Conservation (phyloP, 1,140 invertebrate species). For the Drosophila miranda region DNA sequence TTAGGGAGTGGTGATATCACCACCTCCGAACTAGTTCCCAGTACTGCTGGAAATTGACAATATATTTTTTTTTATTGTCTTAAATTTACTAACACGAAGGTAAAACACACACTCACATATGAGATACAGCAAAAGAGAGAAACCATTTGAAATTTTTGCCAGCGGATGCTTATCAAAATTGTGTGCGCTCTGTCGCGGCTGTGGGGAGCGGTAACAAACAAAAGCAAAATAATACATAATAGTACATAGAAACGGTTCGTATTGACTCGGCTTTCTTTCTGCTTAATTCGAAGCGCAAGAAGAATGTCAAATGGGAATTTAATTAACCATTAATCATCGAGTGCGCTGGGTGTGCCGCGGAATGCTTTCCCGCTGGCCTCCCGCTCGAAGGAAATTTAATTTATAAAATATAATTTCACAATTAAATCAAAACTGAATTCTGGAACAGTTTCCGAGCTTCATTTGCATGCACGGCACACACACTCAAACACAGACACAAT, state of each 20-base stretch:
- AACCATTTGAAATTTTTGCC: constrained; percentile 35
- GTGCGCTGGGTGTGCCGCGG: constrained; percentile 20
- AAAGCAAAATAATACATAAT: constrained; percentile 65
- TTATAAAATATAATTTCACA: constrained; percentile 31
- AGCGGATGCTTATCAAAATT: constrained; percentile 64
- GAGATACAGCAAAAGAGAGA: not conserved
- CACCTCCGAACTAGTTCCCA: too few relatives aligned
- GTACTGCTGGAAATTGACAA: too few relatives aligned
- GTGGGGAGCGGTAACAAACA: constrained; percentile 58
- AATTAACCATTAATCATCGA: constrained; percentile 50
- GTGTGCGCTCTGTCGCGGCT: constrained; percentile 17
- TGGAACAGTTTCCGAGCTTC: constrained; percentile 30
- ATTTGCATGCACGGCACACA: constrained; percentile 61
- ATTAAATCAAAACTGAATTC: constrained; percentile 21
- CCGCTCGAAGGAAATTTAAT: constrained; percentile 23
- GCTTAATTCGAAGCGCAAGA: constrained; percentile 24
- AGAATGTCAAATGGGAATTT: constrained; percentile 47
- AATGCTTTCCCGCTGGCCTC: not conserved
- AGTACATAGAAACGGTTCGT: constrained; percentile 26
- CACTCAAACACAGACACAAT: constrained; percentile 7
- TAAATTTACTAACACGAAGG: constrained; percentile 7
- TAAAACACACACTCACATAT: constrained; percentile 12
- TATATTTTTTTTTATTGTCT: constrained; percentile 11
- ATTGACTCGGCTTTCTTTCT: constrained; percentile 41
- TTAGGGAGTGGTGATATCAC: too few relatives aligned